A percentile compares a stretch with the other conserved stretches of the same genome.
These are phyloP conservation scores for Periophthalmus modestus DNA, from an alignment of 2,113 vertebrate species.

Conservation along the genomic window DNA sequence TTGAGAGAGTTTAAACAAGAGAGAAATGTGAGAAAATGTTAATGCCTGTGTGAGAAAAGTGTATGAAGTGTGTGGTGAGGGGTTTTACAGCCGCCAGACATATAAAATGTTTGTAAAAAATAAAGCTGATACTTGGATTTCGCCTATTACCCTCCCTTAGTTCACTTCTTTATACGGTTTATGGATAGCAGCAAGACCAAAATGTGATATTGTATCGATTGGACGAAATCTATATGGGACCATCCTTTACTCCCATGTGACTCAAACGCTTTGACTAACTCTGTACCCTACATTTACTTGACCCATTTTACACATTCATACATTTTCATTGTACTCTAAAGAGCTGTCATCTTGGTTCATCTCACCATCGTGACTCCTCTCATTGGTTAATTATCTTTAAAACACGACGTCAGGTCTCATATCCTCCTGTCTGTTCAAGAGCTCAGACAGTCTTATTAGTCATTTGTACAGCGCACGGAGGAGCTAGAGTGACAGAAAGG, in stretches of 20 bases:
- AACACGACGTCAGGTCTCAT: constrained; percentile 37
- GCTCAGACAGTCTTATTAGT: constrained; percentile 7
- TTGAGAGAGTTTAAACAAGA: no score
- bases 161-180: no score
- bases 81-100: no score
- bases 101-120: no score
- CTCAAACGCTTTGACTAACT: background rate
- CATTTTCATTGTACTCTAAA: constrained; percentile 46
- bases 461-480: background rate
- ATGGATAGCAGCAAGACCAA: no score
- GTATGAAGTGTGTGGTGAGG: no score
- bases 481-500: background rate
- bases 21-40: no score
- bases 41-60: no score
- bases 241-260: background rate
- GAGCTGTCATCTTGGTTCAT: constrained; percentile 28
- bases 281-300: background rate
- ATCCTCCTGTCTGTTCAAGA: constrained; percentile 15
- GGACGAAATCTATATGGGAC: no score
- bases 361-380: constrained; percentile 31
- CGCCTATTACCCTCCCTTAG: no score
- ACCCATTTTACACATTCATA: constrained; percentile 42
- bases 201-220: no score
- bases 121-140: no score
- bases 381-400: constrained; percentile 53